Evolutionary conservation across 2,797 vertebrate genomes (phyloP).

Genomic region (Microchirus variegatus): DNA sequence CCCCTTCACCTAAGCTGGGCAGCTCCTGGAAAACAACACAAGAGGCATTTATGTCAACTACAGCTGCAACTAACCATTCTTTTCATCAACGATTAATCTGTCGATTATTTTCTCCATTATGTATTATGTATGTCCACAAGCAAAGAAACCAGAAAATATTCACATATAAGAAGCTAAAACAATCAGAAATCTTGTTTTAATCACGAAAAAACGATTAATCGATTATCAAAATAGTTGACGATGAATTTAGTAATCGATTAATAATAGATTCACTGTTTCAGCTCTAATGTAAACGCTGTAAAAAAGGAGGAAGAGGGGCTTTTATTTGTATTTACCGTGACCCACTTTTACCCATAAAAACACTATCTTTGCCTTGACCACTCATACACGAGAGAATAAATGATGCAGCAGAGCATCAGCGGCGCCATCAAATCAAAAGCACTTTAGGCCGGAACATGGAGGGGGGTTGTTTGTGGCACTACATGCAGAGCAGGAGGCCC

Average conservation of each 20-base stretch:
- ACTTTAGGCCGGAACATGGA: slow-evolving; percentile 49
- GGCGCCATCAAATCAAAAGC: slow-evolving; percentile 51
- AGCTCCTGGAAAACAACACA: slow-evolving; percentile 71
- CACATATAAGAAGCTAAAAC: no score
- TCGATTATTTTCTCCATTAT: no score
- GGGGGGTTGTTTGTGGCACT: slow-evolving; percentile 34
- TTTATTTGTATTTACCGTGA: slow-evolving; percentile 47
- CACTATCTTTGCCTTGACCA: slow-evolving; percentile 38
- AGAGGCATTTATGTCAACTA: slow-evolving; percentile 19
- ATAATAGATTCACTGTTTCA: no score
- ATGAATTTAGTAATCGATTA: no score
- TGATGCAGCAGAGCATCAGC: slow-evolving; percentile 52
- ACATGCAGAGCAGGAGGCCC: slow-evolving; percentile 59
- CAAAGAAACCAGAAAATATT: no score
- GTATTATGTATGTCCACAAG: no score
- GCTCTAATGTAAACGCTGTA: no score
- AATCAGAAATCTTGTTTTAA: no score
- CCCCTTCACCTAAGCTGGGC: slow-evolving; percentile 72
- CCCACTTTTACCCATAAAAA: slow-evolving; percentile 61
- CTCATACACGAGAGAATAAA: slow-evolving; percentile 47
- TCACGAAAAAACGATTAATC: no score
- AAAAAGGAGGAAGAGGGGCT: slow-evolving; percentile 4
- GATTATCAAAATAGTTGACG: no score
- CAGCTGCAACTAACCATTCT: no score
- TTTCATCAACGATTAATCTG: no score